Conservation (phyloP, 2,113 vertebrate genomes). For the Xerus inauris region DNA sequence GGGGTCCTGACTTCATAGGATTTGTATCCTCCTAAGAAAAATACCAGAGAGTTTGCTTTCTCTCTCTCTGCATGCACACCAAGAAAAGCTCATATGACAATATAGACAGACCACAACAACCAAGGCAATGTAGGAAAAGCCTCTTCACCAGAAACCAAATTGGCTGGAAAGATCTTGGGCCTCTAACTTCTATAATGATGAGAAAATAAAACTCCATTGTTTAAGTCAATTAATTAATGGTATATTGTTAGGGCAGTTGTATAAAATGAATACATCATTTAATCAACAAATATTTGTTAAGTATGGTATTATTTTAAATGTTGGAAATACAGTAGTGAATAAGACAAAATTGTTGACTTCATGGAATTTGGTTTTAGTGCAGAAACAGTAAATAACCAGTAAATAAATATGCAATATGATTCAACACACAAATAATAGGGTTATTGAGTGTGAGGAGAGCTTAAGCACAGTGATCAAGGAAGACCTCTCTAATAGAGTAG, state of each 20-base stretch:
- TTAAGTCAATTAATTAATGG: background rate
- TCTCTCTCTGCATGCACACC: background rate
- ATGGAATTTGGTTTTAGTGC: background rate
- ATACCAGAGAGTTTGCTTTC: background rate
- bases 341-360: background rate
- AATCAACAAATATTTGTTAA: background rate
- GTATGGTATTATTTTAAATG: too few species aligned
- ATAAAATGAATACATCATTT: background rate
- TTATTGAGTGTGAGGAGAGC: background rate
- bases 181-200: background rate
- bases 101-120: background rate
- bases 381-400: background rate
- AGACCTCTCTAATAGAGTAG: background rate
- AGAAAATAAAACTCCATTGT: too few species aligned
- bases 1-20: background rate
- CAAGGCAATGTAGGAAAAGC: background rate
- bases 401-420: background rate
- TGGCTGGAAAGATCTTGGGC: background rate
- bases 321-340: background rate
- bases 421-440: background rate
- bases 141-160: background rate
- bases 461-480: background rate
- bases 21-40: background rate
- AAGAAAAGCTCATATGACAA: background rate
- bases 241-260: background rate